Base-by-base conservation (phyloP, 2,113 vertebrate species). In the Phylloscopus trochiloides region DNA sequence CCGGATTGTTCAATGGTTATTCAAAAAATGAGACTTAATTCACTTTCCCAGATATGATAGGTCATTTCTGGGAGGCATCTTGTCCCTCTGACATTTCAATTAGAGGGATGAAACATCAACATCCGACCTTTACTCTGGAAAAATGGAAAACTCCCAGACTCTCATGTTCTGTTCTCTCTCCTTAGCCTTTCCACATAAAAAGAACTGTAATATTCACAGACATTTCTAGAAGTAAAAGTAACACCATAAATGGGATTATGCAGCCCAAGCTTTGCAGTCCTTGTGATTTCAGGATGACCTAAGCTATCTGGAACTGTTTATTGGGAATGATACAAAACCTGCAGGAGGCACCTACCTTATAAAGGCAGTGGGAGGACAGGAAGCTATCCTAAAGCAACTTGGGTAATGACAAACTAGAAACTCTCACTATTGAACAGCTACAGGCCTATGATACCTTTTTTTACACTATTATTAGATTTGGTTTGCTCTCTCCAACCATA, bases 1-100 rank as follows among this genome's bases (percentile, higher is more conserved):
- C 73, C 48, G 81, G 22, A 88, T 52, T 90, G 45, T 88, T 90
- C 42, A 52, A 20, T 45, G 18, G 40, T 84, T 93, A 77, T 93
- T 94, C 42, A 63, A 92, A 92, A 86, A 87, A 71, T 42, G 5
- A 71, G 55, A 63, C 24, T 77, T 92, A 92, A 92, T 95, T 95
- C 15, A 1, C 21, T 92, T 94, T 92, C 54, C 71, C 24, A 96
- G 67, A 74, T 93, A 94, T 74, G 67, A 80, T 83, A 95, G 67
- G 51, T 55, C 79, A 78, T 93, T 95, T 90, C 82, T 83, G 14
- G 81, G 75, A 83, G 55, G 73, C 68, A 81, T 95, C 80, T 79
- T 91, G 50, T 94, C 91, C 58, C 81, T 94, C 91, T 95, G 93
- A 92, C 93, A 96, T 96, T 96, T 97, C 87, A 95, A 94, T 96